These are phyloP conservation scores for Xenopus laevis DNA, from an alignment of 2,113 vertebrate genomes.

Conservation along the genomic window DNA sequence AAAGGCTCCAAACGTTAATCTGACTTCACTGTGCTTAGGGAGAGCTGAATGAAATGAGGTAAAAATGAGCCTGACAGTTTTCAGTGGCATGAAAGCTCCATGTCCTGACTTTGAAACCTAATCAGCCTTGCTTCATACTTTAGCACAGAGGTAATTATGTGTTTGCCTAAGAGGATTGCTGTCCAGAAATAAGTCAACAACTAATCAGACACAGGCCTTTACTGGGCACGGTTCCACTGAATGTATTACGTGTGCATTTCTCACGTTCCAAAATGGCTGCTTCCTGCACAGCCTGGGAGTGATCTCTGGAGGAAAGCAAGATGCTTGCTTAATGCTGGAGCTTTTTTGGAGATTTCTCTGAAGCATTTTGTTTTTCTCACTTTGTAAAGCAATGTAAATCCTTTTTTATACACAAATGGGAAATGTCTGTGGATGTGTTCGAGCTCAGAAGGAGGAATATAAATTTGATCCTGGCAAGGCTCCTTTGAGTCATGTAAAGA, in stretches of 20 bases:
- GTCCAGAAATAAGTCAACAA: conserved; percentile 69
- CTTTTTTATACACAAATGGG: conserved; percentile 74
- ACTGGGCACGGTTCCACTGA: conserved; percentile 65
- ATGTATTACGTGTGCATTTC: conserved; percentile 65
- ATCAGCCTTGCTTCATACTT: conserved; percentile 53
- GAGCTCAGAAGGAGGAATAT: conserved; percentile 82
- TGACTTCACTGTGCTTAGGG: conserved; percentile 53
- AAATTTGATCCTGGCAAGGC: conserved; percentile 81
- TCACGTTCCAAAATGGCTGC: conserved; percentile 73
- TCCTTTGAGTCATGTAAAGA: conserved; percentile 74
- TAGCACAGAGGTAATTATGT: conserved; percentile 62
- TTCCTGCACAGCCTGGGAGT: conserved; percentile 56
- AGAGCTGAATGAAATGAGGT: conserved; percentile 54
- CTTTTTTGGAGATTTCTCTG: conserved; percentile 49
- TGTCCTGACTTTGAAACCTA: conserved; percentile 60
- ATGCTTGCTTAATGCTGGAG: conserved; percentile 39
- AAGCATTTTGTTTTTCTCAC: conserved; percentile 49
- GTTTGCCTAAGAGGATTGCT: conserved; percentile 74
- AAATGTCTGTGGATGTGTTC: conserved; percentile 88
- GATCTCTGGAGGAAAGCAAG: conserved; percentile 54
- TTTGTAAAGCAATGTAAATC: conserved; percentile 42
- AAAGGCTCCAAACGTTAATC: conserved; percentile 85
- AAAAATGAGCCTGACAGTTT: conserved; percentile 46
- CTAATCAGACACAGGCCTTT: conserved; percentile 70
- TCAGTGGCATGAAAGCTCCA: conserved; percentile 46